Conservation (phyloP, 2,888 invertebrate species). For the Tricholauxania praeusta region DNA sequence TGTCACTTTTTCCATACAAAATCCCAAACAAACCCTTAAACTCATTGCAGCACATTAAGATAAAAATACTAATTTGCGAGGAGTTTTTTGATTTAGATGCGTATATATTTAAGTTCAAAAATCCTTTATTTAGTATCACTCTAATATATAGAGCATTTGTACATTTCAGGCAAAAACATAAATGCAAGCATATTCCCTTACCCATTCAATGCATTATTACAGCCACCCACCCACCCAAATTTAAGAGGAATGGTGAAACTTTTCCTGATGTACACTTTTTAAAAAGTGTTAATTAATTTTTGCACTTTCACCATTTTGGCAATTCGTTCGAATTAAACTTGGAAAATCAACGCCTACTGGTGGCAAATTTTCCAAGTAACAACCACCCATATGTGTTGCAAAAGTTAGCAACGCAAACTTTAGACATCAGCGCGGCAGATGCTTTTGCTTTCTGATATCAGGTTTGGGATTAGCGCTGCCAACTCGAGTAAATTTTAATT, state of each 20-base stretch:
- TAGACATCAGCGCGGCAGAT: not conserved
- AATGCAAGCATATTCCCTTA: too few relatives aligned
- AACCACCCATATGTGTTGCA: conserved; percentile 28
- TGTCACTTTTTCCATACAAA: too few relatives aligned
- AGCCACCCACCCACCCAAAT: too few relatives aligned
- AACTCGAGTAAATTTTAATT: conserved; percentile 47
- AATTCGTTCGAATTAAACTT: conserved; percentile 59
- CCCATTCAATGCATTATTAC: too few relatives aligned
- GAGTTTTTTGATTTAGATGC: too few relatives aligned
- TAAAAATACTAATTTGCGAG: too few relatives aligned
- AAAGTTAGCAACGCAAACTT: conserved; percentile 14
- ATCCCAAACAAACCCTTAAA: too few relatives aligned
- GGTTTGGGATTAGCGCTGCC: not conserved
- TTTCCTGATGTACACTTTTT: conserved; percentile 49
- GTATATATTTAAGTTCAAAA: too few relatives aligned
- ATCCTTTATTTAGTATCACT: too few relatives aligned
- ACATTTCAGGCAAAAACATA: too few relatives aligned
- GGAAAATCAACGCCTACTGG: conserved; percentile 58
- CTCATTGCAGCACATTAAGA: too few relatives aligned
- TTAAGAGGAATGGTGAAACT: conserved; percentile 3
- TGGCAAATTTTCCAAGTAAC: conserved; percentile 18
- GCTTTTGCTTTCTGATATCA: not conserved
- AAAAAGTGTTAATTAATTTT: conserved; percentile 53
- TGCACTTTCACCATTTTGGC: conserved; percentile 53
- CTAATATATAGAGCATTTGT: too few relatives aligned